These are phyloP conservation scores for Myripristis jacobus DNA, from an alignment of 2,797 vertebrate species.

Conservation along the genomic window DNA sequence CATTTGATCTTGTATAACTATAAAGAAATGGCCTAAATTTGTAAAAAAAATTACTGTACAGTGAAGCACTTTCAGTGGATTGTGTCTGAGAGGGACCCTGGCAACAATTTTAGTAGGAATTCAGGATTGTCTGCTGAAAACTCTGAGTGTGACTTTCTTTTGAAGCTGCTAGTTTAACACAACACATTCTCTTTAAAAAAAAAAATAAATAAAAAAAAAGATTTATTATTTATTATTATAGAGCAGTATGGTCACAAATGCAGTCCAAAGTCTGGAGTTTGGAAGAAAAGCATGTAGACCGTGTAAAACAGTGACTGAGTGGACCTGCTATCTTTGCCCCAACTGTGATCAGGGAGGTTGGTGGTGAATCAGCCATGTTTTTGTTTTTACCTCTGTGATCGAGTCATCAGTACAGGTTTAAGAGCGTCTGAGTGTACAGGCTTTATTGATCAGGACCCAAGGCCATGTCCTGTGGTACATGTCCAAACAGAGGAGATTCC, in stretches of 20 bases:
- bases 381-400: conserved; percentile 2
- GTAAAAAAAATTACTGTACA: background rate
- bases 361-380: conserved; percentile 7
- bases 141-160: background rate
- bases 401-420: background rate
- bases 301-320: background rate
- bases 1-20: conserved; percentile 1
- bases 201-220: no score
- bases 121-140: background rate
- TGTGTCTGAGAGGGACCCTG: background rate
- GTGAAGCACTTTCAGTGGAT: background rate
- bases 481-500: conserved; percentile 51
- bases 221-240: no score
- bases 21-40: background rate
- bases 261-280: conserved; percentile 3
- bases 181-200: background rate
- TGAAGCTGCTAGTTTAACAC: background rate
- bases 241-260: background rate
- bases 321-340: background rate
- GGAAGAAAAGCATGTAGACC: background rate
- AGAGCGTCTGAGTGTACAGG: conserved; percentile 23
- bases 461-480: conserved; percentile 67
- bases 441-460: conserved; percentile 69
- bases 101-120: background rate
- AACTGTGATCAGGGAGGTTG: background rate